Base-by-base conservation (phyloP, 2,113 vertebrate genomes). In the Cyphomyrus plagiostoma region DNA sequence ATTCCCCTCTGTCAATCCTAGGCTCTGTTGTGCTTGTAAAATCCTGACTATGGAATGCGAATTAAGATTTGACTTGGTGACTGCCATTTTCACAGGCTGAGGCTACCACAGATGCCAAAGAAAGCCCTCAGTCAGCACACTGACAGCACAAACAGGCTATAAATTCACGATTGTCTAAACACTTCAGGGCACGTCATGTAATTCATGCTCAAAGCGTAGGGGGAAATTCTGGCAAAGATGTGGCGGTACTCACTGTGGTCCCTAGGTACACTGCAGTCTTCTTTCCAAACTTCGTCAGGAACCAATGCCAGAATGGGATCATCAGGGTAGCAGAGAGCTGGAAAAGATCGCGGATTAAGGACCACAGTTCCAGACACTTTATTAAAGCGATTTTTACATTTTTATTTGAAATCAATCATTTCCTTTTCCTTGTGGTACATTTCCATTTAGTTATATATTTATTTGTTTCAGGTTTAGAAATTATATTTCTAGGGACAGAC, bases 261-360 rank as follows among this genome's bases (percentile, higher is more conserved):
- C 98, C 98, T 46, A 95, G 45, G n/a, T 98, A 98, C 48, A 96
- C 96, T 0, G 98, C 97, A 0, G 26, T 98, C 94, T 99, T 99
- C 95, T 99, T 99, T 90, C 98, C 98, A 91, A 97, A 99, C 0
- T 93, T 95, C 0, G 95, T 97, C 15, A 99, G 95, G 92, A 99
- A 99, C 97, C 98, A 99, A 90, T 99, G 98, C 98, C 98, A 99
- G 90, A 96, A 85, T 0, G 98, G 98, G 88, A 99, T 97, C 89
- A 96, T 96, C 88, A 99, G 17, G 0, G 97, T 96, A 89, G 97
- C 98, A 0, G 98, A 98, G 23, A 99, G 94, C 98, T 99, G 89
- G n/a, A 5, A 52, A 90, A 77, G 8, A 5, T 50, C 89, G 52
- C 58, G 5, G 23, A 23, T 56, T 26, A 35, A 30, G 8, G 48